Evolutionary conservation across 2,113 vertebrate species (phyloP).

Genomic region (Callaeas wilsoni): DNA sequence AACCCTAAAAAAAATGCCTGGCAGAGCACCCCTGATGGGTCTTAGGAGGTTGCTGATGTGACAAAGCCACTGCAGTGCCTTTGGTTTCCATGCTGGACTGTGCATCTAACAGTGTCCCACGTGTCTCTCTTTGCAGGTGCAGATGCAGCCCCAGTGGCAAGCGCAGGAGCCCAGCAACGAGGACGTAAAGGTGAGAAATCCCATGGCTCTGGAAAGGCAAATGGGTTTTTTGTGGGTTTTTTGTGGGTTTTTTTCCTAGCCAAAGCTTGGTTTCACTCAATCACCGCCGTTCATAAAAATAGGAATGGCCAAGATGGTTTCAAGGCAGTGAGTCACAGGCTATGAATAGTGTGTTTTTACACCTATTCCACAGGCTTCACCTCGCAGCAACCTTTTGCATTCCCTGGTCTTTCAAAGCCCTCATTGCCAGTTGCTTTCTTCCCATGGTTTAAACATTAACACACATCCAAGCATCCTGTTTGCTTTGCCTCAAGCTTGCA

Average conservation of each 20-base stretch:
- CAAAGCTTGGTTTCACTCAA: not conserved
- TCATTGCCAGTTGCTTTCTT: constrained; percentile 10
- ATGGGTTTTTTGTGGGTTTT: not conserved
- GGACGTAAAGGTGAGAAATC: not conserved
- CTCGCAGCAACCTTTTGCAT: not conserved
- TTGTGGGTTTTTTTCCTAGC: not conserved
- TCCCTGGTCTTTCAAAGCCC: not conserved
- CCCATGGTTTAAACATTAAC: constrained; percentile 33
- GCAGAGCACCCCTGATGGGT: not conserved
- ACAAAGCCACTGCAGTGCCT: not conserved
- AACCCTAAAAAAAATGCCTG: not conserved
- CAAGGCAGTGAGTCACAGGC: not conserved
- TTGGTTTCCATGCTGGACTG: not conserved
- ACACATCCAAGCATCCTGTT: constrained; percentile 8
- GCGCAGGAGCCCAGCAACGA: not conserved
- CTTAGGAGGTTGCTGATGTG: not conserved
- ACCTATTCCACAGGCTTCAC: constrained; percentile 21
- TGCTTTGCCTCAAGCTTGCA: constrained; percentile 25
- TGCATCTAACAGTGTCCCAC: not conserved
- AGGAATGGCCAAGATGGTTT: constrained; percentile 10
- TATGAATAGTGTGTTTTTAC: constrained; percentile 11
- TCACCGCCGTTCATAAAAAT: not conserved
- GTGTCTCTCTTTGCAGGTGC: constrained; percentile 12
- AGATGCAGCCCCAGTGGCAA: constrained; percentile 38
- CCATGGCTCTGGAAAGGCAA: not conserved